Evolutionary conservation across 2,888 invertebrate genomes (phyloP), one percentile per base, ranked within the genome.

Genomic region (Epinotia brunnichana): DNA sequence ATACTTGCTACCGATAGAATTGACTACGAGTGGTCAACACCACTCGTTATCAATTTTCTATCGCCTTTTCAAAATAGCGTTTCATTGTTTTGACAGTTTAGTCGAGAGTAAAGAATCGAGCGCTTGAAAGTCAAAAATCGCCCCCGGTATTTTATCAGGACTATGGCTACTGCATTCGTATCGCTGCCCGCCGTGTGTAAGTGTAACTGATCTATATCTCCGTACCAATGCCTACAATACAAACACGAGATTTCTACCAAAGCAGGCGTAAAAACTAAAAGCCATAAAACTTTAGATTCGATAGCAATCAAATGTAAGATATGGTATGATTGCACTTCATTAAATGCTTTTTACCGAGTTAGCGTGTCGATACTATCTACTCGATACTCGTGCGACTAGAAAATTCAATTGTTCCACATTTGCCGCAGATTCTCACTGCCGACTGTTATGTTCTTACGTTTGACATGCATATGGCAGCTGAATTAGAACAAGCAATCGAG

Each of bases 361-460:
- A 75, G 80, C 81, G 80, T 82, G 82, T 78, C 77, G 70, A 66
- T 66, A 41, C 19, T 54, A 66, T 66, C 66, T n/a, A 11, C 66
- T 66, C 56, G 21, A 77, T 74, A 76, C 77, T 77, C 75, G 77
- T 78, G 80, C 73, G 79, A 81, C 75, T 77, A 77, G 78, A 81
- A 81, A 78, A 79, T 76, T 69, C 76, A 62, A 79, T 76, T 79
- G 78, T 76, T 75, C 67, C 74, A 66, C 64, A 57, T 70, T 64
- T 44, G n/a, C 62, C 66, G 51, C 69, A 48, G 53, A 67, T 56
- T 66, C 68, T 60, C 56, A 67, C 69, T 64, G 69, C 29, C n/a
- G 54, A 64, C 60, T 35, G 41, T 41, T 24, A 70, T 53, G 41
- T 64, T 54, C 15, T 35, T 51, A 60, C 69, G 2, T 29, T 11